Conservation (phyloP, 2,888 invertebrate species). For the Amblyteles armatorius region DNA sequence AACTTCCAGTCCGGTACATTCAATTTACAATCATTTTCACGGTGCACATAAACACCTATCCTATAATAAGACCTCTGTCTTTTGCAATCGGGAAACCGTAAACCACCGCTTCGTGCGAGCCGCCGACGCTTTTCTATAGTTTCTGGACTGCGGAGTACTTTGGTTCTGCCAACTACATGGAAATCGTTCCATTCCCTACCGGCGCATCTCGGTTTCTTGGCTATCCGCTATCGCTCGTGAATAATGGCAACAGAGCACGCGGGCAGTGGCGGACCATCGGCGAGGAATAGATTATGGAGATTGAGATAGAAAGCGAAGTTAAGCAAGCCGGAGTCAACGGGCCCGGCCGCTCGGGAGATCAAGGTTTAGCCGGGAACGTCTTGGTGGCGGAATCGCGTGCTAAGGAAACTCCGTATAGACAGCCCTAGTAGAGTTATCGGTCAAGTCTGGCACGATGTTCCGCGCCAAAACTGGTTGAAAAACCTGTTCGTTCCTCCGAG, state of each 20-base stretch:
- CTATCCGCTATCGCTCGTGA: too few relatives aligned
- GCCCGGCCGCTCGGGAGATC: neutral
- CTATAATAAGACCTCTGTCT: conserved; percentile 5
- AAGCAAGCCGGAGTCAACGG: neutral
- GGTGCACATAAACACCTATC: too few relatives aligned
- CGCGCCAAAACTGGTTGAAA: neutral
- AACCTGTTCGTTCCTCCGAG: conserved; percentile 9
- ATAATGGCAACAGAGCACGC: too few relatives aligned
- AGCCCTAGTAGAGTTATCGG: conserved; percentile 1
- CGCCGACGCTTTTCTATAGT: conserved; percentile 42
- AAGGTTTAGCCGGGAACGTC: neutral
- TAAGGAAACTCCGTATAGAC: neutral
- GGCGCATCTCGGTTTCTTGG: neutral
- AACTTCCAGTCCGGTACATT: too few relatives aligned
- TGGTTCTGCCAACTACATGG: neutral
- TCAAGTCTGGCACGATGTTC: neutral
- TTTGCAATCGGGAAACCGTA: conserved; percentile 56
- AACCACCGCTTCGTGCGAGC: conserved; percentile 40
- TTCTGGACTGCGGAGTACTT: conserved; percentile 25
- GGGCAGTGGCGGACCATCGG: neutral
- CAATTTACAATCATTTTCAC: too few relatives aligned
- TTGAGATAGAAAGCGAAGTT: conserved; percentile 5
- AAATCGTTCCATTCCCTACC: neutral
- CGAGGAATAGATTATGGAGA: neutral
- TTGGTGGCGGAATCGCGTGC: neutral